Percentiles rank a stretch among this genome's conserved stretches.
phyloP scores from a whole-genome alignment of 1,140 invertebrate genomes.

The Ridgeia piscesae region DNA sequence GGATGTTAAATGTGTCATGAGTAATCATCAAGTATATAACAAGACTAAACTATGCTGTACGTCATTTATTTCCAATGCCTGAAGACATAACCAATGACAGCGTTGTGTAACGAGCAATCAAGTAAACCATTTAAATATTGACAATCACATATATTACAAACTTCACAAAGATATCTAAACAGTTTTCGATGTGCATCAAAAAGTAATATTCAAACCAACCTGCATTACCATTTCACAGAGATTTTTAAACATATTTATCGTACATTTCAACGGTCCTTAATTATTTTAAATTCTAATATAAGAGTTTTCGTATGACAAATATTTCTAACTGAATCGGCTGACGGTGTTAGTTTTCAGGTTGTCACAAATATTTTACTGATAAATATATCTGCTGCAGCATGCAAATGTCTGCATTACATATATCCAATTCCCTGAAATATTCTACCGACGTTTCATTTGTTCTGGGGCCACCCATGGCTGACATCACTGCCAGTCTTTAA shows the following conservation, averaged over 20 bases:
- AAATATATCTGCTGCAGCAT: neutral
- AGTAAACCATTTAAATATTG: neutral
- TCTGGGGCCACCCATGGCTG: neutral
- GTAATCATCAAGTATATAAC: neutral
- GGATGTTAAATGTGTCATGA: no score
- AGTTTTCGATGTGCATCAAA: neutral
- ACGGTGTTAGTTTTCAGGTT: neutral
- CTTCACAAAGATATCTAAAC: neutral
- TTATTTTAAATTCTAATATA: no score
- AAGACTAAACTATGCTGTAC: neutral
- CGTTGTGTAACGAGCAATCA: neutral
- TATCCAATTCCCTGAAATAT: neutral
- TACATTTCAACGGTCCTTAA: neutral
- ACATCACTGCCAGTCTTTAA: neutral
- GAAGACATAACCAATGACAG: neutral
- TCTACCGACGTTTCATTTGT: neutral
- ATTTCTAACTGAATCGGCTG: neutral
- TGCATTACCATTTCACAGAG: neutral
- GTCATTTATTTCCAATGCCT: slow-evolving; percentile 5
- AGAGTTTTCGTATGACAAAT: no score
- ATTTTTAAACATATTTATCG: neutral
- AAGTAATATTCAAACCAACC: neutral
- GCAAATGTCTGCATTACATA: neutral
- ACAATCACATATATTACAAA: neutral
- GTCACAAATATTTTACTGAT: slow-evolving; percentile 2